Percentiles rank a stretch among this genome's conserved stretches.
phyloP scores from a whole-genome alignment of 2,888 invertebrate species.

The Pseudoips prasinana region DNA sequence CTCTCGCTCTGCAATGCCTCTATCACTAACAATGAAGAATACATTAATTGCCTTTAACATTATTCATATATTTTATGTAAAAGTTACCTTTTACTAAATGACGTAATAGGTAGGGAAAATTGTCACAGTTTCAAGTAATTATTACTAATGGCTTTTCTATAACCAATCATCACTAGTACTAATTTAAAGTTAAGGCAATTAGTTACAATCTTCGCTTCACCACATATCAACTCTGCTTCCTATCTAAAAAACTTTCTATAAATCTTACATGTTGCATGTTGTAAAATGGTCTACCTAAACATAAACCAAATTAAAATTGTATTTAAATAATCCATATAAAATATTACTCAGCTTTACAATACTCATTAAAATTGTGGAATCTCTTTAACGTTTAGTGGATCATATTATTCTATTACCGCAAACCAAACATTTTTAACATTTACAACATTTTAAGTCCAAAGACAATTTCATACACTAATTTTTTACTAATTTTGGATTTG shows the following conservation, averaged over 20 bases:
- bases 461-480: too few relatives aligned
- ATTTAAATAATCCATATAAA: constrained; percentile 14
- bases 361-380: constrained; percentile 24
- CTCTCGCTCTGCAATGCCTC: constrained; percentile 15
- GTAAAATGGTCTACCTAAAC: constrained; percentile 35
- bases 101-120: too few relatives aligned
- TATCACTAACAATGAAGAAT: constrained; percentile 9
- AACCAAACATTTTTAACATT: too few relatives aligned
- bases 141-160: too few relatives aligned
- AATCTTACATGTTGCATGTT: constrained; percentile 58
- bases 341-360: constrained; percentile 29
- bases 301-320: constrained; percentile 16
- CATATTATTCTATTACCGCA: too few relatives aligned
- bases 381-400: too few relatives aligned
- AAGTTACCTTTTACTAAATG: too few relatives aligned
- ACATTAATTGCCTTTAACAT: constrained; percentile 18
- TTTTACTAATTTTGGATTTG: too few relatives aligned
- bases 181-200: constrained; percentile 19
- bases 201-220: constrained; percentile 17
- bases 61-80: too few relatives aligned
- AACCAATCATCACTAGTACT: too few relatives aligned
- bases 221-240: constrained; percentile 42
- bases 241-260: constrained; percentile 27
- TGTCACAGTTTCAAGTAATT: too few relatives aligned
- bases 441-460: too few relatives aligned